phyloP scores from a whole-genome alignment of 2,113 vertebrate species.

The Dasyprocta punctata region DNA sequence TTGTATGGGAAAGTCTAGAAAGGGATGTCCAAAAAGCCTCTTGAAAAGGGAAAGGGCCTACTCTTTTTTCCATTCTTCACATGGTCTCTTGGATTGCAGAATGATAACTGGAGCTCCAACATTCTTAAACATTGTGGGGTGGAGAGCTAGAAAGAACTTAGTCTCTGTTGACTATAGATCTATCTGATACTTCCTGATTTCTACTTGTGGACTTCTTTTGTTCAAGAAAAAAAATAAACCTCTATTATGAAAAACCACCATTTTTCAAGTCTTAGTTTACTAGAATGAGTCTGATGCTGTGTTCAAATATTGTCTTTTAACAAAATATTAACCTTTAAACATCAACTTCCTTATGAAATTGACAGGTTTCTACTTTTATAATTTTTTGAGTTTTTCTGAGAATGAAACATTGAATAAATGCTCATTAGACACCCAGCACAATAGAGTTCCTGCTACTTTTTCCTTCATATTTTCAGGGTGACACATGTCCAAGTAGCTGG shows the following conservation, averaged over 20 bases:
- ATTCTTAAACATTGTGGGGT: neutral
- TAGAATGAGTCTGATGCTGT: neutral
- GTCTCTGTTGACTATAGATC: neutral
- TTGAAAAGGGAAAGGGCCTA: neutral
- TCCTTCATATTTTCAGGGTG: neutral
- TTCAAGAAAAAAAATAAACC: conserved; percentile 14
- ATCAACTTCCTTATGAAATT: neutral
- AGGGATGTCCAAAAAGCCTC: neutral
- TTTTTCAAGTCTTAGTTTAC: conserved; percentile 17
- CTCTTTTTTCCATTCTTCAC: neutral
- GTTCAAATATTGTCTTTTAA: conserved; percentile 5
- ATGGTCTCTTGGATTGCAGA: neutral
- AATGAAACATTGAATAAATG: neutral
- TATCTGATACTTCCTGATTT: neutral
- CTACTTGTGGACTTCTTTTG: neutral
- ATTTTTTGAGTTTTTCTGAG: neutral
- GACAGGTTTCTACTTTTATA: neutral
- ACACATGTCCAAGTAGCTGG: neutral
- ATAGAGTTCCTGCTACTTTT: neutral
- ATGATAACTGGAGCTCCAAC: neutral
- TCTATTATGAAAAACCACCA: neutral
- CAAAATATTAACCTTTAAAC: neutral
- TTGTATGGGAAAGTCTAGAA: neutral
- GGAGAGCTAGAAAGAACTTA: neutral
- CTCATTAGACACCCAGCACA: neutral